Conservation (phyloP, 2,797 vertebrate genomes). For the Triplophysa bombifrons region DNA sequence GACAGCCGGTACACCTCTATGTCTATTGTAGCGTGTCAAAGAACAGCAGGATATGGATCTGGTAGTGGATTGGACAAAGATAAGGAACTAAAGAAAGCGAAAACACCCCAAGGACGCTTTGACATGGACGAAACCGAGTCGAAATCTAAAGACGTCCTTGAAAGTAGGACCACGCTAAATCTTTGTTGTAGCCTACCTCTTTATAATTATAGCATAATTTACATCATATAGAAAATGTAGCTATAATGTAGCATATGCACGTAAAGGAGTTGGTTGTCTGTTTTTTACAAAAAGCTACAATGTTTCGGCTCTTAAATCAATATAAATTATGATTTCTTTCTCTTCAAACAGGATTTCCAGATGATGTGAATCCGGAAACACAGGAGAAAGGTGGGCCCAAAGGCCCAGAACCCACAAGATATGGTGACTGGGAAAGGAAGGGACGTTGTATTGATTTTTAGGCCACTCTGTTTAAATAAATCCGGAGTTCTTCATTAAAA, state of each 20-base stretch:
- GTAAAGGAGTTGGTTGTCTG: neutral
- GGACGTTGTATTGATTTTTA: slow-evolving; percentile 98
- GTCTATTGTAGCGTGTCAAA: slow-evolving; percentile 60
- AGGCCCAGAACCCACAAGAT: slow-evolving; percentile 96
- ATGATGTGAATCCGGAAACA: slow-evolving; percentile 89
- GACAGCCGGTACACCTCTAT: no score
- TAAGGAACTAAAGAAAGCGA: slow-evolving; percentile 80
- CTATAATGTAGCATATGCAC: neutral
- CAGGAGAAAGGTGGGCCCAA: slow-evolving; percentile 92
- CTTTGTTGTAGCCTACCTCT: neutral
- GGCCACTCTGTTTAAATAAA: slow-evolving; percentile 28
- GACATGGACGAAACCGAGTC: slow-evolving; percentile 79
- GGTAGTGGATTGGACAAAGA: slow-evolving; percentile 69
- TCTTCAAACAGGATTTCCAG: slow-evolving; percentile 82
- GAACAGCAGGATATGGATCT: slow-evolving; percentile 68
- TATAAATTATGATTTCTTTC: slow-evolving; percentile 4
- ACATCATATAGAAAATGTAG: neutral
- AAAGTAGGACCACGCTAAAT: slow-evolving; percentile 79
- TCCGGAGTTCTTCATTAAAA: neutral
- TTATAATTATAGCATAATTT: neutral
- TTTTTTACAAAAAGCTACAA: neutral
- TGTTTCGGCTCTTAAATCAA: neutral
- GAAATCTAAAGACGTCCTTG: slow-evolving; percentile 76
- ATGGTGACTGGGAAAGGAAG: slow-evolving; percentile 97
- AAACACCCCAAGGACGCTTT: slow-evolving; percentile 87